These are phyloP conservation scores for Phocoena phocoena DNA, from an alignment of 2,113 vertebrate species.

Conservation along the genomic window DNA sequence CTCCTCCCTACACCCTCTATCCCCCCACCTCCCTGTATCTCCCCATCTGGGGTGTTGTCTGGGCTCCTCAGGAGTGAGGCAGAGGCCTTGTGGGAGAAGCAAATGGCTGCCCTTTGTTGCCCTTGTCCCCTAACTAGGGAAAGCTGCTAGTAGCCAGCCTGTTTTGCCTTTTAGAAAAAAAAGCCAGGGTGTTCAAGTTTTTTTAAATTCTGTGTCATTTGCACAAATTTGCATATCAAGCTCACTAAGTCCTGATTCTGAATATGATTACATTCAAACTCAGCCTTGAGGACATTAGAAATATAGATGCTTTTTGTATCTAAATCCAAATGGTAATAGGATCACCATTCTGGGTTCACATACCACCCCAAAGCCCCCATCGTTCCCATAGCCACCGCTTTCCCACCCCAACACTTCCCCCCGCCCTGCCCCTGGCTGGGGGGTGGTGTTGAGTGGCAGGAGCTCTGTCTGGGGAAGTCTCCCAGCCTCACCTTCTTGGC, in stretches of 20 bases:
- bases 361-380: background rate
- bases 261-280: constrained; percentile 63
- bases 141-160: constrained; percentile 23
- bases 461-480: background rate
- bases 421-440: background rate
- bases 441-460: background rate
- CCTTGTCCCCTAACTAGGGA: constrained; percentile 20
- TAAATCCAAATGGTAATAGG: background rate
- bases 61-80: background rate
- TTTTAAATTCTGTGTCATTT: constrained; percentile 40
- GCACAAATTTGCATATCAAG: constrained; percentile 62
- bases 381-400: background rate
- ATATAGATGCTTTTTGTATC: constrained; percentile 35
- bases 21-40: background rate
- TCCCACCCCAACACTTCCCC: background rate
- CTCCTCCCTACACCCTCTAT: background rate
- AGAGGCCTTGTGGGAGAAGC: background rate
- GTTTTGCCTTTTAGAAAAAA: constrained; percentile 21
- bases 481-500: background rate
- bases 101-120: constrained; percentile 18
- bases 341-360: background rate
- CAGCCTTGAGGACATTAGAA: constrained; percentile 60
- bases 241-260: constrained; percentile 58
- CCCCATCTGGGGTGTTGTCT: background rate
- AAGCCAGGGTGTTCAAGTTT: constrained; percentile 46